phyloP scores from a whole-genome alignment of 2,888 invertebrate genomes.

The Spilosoma lubricipeda region DNA sequence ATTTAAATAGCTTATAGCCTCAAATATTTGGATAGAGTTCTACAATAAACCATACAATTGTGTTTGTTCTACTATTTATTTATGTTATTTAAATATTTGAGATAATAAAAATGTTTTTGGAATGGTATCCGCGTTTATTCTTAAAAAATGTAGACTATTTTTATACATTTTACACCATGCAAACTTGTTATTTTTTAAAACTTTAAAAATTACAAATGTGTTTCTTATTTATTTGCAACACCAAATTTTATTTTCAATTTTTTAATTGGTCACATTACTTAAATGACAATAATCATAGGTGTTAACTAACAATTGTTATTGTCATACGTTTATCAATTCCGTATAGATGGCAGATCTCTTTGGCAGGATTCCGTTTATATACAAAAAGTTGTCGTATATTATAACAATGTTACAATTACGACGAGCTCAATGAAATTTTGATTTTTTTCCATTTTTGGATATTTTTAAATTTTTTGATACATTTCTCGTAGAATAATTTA shows the following conservation, averaged over 20 bases:
- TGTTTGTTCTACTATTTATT: not conserved
- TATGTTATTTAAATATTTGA: not conserved
- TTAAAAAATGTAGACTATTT: not conserved
- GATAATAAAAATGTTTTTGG: not conserved
- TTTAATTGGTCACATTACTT: slow-evolving; percentile 24
- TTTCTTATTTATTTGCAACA: not conserved
- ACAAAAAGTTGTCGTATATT: slow-evolving; percentile 15
- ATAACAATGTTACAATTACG: slow-evolving; percentile 21
- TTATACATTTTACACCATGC: slow-evolving; percentile 1
- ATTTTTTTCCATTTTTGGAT: not conserved
- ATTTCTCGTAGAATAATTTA: not conserved
- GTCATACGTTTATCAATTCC: slow-evolving; percentile 60
- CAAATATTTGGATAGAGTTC: not conserved
- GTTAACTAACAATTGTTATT: slow-evolving; percentile 54
- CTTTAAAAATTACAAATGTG: not conserved
- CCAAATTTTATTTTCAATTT: slow-evolving; percentile 1
- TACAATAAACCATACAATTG: not conserved
- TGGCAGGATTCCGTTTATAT: slow-evolving; percentile 60
- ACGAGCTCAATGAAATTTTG: slow-evolving; percentile 15
- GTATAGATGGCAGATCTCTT: slow-evolving; percentile 49
- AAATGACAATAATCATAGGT: slow-evolving; percentile 47
- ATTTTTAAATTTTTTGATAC: not conserved
- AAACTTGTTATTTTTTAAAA: not conserved
- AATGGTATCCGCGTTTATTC: not conserved
- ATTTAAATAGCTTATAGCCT: not conserved